A percentile compares a stretch with the other conserved stretches of the same genome.
Evolutionary conservation across 2,888 invertebrate species (phyloP).

Genomic region (Aquatica leii): DNA sequence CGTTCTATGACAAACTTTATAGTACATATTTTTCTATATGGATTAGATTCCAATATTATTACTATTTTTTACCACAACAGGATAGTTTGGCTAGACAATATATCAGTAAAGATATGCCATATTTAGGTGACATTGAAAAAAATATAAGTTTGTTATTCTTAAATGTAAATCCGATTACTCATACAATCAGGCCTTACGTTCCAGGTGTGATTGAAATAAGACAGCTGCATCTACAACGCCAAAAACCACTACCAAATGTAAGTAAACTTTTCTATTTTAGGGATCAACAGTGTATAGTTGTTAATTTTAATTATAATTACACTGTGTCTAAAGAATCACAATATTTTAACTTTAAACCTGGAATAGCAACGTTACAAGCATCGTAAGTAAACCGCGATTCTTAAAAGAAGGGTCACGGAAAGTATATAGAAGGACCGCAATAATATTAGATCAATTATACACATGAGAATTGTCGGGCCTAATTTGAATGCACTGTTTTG

Average conservation of each 20-base stretch:
- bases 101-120: constrained; percentile 53
- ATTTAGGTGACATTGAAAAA: constrained; percentile 51
- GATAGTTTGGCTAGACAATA: constrained; percentile 51
- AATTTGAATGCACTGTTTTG: no score
- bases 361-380: no score
- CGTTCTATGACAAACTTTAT: constrained; percentile 32
- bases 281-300: no score
- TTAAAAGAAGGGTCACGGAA: no score
- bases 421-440: no score
- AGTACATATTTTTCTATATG: constrained; percentile 49
- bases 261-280: no score
- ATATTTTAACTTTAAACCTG: no score
- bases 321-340: no score
- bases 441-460: no score
- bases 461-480: no score
- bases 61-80: constrained; percentile 44
- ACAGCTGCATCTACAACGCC: constrained; percentile 49
- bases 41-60: constrained; percentile 43
- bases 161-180: constrained; percentile 52
- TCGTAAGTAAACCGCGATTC: no score
- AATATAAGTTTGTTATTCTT: constrained; percentile 53
- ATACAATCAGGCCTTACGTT: constrained; percentile 50
- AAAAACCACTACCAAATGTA: constrained; percentile 50
- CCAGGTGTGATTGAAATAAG: constrained; percentile 52
- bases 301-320: no score